Conservation (phyloP, 1,140 invertebrate species). For the Lepidurus packardi region DNA sequence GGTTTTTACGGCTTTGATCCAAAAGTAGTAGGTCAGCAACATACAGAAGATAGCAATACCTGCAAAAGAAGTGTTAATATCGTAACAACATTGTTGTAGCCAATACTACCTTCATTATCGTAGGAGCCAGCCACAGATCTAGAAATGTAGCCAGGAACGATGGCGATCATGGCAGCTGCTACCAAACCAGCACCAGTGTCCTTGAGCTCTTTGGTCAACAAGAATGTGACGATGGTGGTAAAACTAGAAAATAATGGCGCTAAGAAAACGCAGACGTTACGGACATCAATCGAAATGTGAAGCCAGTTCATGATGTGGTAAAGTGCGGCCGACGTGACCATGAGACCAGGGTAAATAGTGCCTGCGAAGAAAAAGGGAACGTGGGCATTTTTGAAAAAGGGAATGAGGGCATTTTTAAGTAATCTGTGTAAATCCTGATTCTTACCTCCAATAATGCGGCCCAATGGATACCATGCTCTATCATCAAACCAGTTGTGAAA, state of each 20-base stretch:
- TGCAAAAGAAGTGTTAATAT: conserved; percentile 32
- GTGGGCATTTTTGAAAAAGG: not conserved
- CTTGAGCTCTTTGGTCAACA: conserved; percentile 92
- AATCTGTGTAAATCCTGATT: not conserved
- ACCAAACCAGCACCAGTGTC: conserved; percentile 86
- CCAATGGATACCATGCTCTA: conserved; percentile 94
- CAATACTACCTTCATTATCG: conserved; percentile 82
- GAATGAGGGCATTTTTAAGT: not conserved
- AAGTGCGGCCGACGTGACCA: conserved; percentile 91
- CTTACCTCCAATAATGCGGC: conserved; percentile 88
- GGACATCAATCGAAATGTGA: conserved; percentile 91
- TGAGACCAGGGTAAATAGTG: conserved; percentile 95
- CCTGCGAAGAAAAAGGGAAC: conserved; percentile 49
- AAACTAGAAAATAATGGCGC: conserved; percentile 95
- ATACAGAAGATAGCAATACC: conserved; percentile 96
- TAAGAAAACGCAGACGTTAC: conserved; percentile 96
- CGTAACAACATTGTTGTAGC: not conserved
- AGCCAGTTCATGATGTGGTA: conserved; percentile 83
- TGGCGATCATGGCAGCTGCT: conserved; percentile 89
- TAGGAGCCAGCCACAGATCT: conserved; percentile 95
- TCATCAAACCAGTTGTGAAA: conserved; percentile 99
- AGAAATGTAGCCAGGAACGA: conserved; percentile 96
- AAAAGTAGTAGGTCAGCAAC: conserved; percentile 93
- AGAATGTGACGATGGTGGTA: conserved; percentile 90
- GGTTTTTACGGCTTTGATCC: conserved; percentile 96